phyloP scores from a whole-genome alignment of 2,888 invertebrate species.

The Apocheima hispidaria region DNA sequence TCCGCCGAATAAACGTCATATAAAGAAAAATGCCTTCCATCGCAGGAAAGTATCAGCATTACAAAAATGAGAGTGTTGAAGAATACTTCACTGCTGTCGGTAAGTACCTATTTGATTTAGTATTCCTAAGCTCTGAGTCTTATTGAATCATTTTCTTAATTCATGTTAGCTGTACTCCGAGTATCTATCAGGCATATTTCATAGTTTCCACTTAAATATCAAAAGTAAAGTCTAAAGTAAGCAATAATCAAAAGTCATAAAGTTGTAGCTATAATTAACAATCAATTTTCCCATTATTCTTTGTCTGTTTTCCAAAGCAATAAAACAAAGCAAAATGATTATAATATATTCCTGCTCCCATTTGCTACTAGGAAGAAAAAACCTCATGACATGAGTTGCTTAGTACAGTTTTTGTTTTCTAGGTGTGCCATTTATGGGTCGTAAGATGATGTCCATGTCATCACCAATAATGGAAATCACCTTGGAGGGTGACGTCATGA shows the following conservation, averaged over 20 bases:
- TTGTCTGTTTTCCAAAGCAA: too few species aligned
- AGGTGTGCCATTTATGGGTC: conserved; percentile 88
- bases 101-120: conserved; percentile 58
- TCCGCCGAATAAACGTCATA: not conserved
- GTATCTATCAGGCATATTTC: too few species aligned
- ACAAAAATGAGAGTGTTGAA: conserved; percentile 88
- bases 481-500: conserved; percentile 84
- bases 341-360: too few species aligned
- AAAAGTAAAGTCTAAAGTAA: too few species aligned
- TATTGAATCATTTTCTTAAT: not conserved
- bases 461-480: conserved; percentile 87
- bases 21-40: conserved; percentile 81
- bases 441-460: conserved; percentile 88
- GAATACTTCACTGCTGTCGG: conserved; percentile 88
- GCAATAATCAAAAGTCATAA: too few species aligned
- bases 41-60: conserved; percentile 87
- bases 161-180: too few species aligned
- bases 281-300: too few species aligned
- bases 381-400: not conserved
- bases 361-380: not conserved
- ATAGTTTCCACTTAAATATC: too few species aligned
- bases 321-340: too few species aligned
- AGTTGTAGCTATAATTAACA: too few species aligned
- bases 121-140: not conserved
- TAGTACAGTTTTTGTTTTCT: conserved; percentile 25